Conservation (phyloP, 2,888 invertebrate genomes). For the Nysson spinosus region DNA sequence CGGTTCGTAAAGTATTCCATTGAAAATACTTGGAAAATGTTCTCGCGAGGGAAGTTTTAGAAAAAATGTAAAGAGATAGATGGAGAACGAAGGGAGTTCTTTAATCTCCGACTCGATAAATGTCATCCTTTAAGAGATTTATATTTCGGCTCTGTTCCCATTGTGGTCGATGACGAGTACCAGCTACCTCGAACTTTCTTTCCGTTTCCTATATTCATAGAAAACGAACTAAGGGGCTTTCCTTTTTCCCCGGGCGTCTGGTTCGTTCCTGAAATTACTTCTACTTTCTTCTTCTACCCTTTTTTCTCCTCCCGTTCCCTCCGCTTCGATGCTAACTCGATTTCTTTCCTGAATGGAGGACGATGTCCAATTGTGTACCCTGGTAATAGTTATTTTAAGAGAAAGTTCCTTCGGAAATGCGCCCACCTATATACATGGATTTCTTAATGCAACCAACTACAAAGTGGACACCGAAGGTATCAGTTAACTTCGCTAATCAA, state of each 20-base stretch:
- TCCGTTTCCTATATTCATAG: constrained; percentile 22
- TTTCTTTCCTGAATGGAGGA: constrained; percentile 25
- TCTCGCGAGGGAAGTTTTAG: too few species aligned
- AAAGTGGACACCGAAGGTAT: too few species aligned
- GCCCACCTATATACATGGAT: constrained; percentile 11
- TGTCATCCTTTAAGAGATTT: constrained; percentile 26
- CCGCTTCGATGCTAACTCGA: constrained; percentile 40
- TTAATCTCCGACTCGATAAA: constrained; percentile 26
- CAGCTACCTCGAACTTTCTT: constrained; percentile 17
- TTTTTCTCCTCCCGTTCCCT: constrained; percentile 13
- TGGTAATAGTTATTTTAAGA: constrained; percentile 31
- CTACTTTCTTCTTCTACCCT: constrained; percentile 16
- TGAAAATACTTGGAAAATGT: too few species aligned
- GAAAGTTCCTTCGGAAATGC: constrained; percentile 7
- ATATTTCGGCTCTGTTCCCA: constrained; percentile 25
- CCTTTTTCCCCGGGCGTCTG: not conserved
- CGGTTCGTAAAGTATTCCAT: too few species aligned
- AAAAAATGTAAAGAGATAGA: too few species aligned
- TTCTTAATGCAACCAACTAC: constrained; percentile 41
- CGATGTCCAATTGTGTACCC: constrained; percentile 27
- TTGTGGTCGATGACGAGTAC: constrained; percentile 9
- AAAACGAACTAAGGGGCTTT: constrained; percentile 25
- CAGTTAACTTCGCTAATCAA: too few species aligned
- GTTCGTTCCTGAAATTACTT: constrained; percentile 30
- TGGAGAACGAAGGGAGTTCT: not conserved